Conservation (phyloP, 2,113 vertebrate species). For the Heterochromis multidens region DNA sequence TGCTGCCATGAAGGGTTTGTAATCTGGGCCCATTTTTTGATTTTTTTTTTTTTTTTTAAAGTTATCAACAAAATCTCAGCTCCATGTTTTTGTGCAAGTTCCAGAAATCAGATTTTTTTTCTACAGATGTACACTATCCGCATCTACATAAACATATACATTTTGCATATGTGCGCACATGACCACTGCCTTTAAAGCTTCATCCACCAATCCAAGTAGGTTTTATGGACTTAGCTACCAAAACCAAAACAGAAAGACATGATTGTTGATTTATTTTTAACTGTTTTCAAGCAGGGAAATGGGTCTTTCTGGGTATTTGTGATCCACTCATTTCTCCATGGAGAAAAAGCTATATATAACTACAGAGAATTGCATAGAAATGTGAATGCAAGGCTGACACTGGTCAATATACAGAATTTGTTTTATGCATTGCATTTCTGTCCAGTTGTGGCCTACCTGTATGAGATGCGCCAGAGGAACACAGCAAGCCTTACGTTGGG, state of each 20-base stretch:
- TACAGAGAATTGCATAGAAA: constrained; percentile 49
- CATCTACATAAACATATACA: constrained; percentile 23
- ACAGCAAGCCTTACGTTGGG: constrained; percentile 45
- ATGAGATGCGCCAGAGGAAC: constrained; percentile 41
- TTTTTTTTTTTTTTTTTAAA: constrained; percentile 59
- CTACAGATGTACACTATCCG: not conserved
- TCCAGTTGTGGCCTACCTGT: constrained; percentile 49
- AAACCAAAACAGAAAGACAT: constrained; percentile 69
- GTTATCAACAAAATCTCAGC: not conserved
- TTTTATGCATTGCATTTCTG: constrained; percentile 57
- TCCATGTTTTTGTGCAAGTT: not conserved
- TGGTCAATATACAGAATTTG: constrained; percentile 50
- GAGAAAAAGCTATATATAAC: constrained; percentile 55
- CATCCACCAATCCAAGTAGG: constrained; percentile 52
- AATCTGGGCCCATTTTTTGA: constrained; percentile 54
- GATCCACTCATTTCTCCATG: constrained; percentile 38
- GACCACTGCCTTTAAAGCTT: constrained; percentile 59
- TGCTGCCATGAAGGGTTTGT: constrained; percentile 58
- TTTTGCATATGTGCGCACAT: constrained; percentile 17
- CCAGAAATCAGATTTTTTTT: not conserved
- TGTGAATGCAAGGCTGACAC: constrained; percentile 66
- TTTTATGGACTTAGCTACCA: constrained; percentile 56
- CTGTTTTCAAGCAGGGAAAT: constrained; percentile 52
- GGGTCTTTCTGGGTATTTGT: constrained; percentile 26
- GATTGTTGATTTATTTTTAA: constrained; percentile 38